These are phyloP conservation scores for Dermolepida albohirtum DNA, from an alignment of 2,888 invertebrate genomes.

Conservation along the genomic window DNA sequence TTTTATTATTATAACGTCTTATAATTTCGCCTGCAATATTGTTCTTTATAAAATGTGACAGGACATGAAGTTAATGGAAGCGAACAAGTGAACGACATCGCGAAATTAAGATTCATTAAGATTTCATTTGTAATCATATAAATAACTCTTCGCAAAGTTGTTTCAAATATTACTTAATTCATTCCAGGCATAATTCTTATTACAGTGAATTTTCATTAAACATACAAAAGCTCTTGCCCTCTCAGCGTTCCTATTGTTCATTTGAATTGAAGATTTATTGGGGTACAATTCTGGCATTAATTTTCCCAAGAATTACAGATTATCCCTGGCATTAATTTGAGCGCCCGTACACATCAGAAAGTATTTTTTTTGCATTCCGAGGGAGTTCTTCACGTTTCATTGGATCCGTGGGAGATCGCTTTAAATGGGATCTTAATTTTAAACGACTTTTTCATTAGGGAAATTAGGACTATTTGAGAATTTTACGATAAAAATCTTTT, in stretches of 20 bases:
- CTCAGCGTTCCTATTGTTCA: slow-evolving; percentile 38
- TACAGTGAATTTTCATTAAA: slow-evolving; percentile 43
- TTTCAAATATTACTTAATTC: slow-evolving; percentile 39
- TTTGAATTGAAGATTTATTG: slow-evolving; percentile 42
- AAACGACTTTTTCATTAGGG: slow-evolving; percentile 32
- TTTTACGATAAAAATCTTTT: neutral
- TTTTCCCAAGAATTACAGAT: slow-evolving; percentile 33
- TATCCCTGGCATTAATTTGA: slow-evolving; percentile 32
- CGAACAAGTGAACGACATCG: too few species aligned
- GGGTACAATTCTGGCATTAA: slow-evolving; percentile 41
- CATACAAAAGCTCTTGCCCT: slow-evolving; percentile 40
- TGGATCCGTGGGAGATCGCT: slow-evolving; percentile 11
- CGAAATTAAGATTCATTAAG: neutral
- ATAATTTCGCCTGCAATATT: too few species aligned
- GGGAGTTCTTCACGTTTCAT: slow-evolving; percentile 23
- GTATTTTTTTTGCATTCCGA: slow-evolving; percentile 25
- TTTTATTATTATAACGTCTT: too few species aligned
- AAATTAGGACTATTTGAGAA: slow-evolving; percentile 27
- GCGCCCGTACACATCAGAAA: slow-evolving; percentile 13
- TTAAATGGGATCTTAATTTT: slow-evolving; percentile 23
- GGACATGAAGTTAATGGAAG: too few species aligned
- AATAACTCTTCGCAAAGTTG: slow-evolving; percentile 14
- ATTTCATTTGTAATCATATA: slow-evolving; percentile 7
- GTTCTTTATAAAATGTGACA: too few species aligned
- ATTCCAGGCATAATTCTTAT: slow-evolving; percentile 35